These are phyloP conservation scores for Pygoscelis antarcticus DNA, from an alignment of 2,113 vertebrate species.

Conservation along the genomic window DNA sequence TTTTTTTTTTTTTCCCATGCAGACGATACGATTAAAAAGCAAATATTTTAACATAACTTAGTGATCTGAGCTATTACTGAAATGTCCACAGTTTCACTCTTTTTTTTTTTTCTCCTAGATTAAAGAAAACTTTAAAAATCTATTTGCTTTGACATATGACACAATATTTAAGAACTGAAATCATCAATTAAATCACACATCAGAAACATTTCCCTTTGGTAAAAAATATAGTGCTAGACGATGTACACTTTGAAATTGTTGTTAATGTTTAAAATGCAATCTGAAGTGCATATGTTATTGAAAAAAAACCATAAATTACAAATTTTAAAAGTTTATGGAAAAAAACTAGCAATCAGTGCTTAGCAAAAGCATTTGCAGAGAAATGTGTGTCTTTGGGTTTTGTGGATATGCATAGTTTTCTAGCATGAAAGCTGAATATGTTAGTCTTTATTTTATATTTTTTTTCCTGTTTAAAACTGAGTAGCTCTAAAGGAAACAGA, in stretches of 20 bases:
- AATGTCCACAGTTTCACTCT: slow-evolving; percentile 73
- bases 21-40: slow-evolving; percentile 72
- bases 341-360: neutral
- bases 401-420: slow-evolving; percentile 10
- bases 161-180: slow-evolving; percentile 71
- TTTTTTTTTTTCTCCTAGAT: slow-evolving; percentile 69
- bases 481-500: slow-evolving; percentile 44
- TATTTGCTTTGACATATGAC: slow-evolving; percentile 73
- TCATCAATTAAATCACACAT: slow-evolving; percentile 71
- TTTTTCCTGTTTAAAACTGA: slow-evolving; percentile 16
- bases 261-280: slow-evolving; percentile 66
- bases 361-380: slow-evolving; percentile 35
- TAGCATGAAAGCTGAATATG: neutral
- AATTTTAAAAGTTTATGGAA: slow-evolving; percentile 59
- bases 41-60: slow-evolving; percentile 72
- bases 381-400: neutral
- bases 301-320: slow-evolving; percentile 43
- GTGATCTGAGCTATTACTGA: slow-evolving; percentile 72
- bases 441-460: slow-evolving; percentile 12
- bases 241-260: slow-evolving; percentile 71
- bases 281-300: slow-evolving; percentile 58
- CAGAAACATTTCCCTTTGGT: slow-evolving; percentile 71
- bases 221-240: slow-evolving; percentile 70
- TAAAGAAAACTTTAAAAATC: slow-evolving; percentile 75
- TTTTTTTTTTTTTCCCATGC: slow-evolving; percentile 2